Evolutionary conservation across 2,797 vertebrate genomes (phyloP), one percentile per base, ranked within the genome.

Genomic region (Peromyscus attwateri): DNA sequence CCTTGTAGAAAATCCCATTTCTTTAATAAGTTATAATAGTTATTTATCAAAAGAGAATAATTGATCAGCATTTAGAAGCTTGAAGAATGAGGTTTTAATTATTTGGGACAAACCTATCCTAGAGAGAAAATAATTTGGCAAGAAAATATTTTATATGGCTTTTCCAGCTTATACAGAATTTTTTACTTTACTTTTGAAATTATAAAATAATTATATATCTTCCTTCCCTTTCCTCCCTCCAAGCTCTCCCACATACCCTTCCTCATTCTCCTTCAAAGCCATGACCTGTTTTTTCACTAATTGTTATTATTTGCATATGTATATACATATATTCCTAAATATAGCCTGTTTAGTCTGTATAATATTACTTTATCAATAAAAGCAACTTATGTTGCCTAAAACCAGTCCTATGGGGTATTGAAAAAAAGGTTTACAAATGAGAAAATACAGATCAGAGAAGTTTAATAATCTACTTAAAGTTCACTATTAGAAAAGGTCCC

Each of bases 121-220:
- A 70, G 55, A 91, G 87, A 37, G 12, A 94, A 93, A 96, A 70
- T 68, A 70, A 70, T 91, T 84, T 68, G 7, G 40, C 66, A 71
- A 94, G 14, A 77, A 95, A 93, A 46, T 37, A 89, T 37, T 89
- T 87, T 83, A 37, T 49, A 25, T 81, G 17, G 34, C 2, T 55
- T 85, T 95, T 92, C 14, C 13, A 77, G 13, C 62, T 92, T 97
- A 43, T n/a, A 83, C 27, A 85, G 11, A 85, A n/a, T 23, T 31
- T 83, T 43, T 62, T 14, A 66, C 8, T 68, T 52, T 68, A n/a
- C 46, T 70, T 85, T 85, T 85, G 31, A 85, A 3, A 85, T 68
- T 85, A 34, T 85, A 49, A 49, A 25, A 49, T 68, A 49, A 34
- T 68, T 49, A 3, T 17, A 46, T 85, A 49, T 85, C 40, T 49